phyloP scores from a whole-genome alignment of 2,888 invertebrate species.

The Melinopterus prodromus region DNA sequence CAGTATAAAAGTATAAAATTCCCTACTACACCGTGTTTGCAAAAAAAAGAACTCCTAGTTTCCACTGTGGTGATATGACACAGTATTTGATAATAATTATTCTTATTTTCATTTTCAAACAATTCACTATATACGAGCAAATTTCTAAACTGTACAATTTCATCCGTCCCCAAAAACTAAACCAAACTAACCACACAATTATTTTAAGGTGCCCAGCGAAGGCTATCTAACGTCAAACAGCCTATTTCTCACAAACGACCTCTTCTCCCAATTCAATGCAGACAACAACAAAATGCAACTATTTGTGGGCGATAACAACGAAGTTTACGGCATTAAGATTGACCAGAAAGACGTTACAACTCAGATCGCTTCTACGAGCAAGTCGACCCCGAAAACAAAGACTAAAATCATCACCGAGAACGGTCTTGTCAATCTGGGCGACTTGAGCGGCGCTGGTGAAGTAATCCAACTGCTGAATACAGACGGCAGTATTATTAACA shows the following conservation, averaged over 20 bases:
- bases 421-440: slow-evolving; percentile 22
- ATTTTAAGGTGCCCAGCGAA: slow-evolving; percentile 45
- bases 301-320: slow-evolving; percentile 26
- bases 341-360: slow-evolving; percentile 4
- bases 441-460: slow-evolving; percentile 33
- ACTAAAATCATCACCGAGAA: not conserved
- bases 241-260: slow-evolving; percentile 48
- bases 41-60: not conserved
- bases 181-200: not conserved
- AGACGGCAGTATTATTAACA: slow-evolving; percentile 48
- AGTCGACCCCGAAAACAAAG: not conserved
- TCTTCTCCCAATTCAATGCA: slow-evolving; percentile 43
- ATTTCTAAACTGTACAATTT: not conserved
- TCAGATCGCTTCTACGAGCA: not conserved
- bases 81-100: too few species aligned
- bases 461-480: slow-evolving; percentile 49
- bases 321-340: slow-evolving; percentile 31
- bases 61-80: too few species aligned
- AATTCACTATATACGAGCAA: slow-evolving; percentile 12
- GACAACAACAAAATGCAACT: slow-evolving; percentile 28
- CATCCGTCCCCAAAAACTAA: not conserved
- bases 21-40: too few species aligned
- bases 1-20: too few species aligned
- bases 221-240: slow-evolving; percentile 47
- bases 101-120: too few species aligned